Percentiles rank a stretch among this genome's conserved stretches.
Conservation (phyloP, 2,797 vertebrate genomes). For the Margarornis squamiger region DNA sequence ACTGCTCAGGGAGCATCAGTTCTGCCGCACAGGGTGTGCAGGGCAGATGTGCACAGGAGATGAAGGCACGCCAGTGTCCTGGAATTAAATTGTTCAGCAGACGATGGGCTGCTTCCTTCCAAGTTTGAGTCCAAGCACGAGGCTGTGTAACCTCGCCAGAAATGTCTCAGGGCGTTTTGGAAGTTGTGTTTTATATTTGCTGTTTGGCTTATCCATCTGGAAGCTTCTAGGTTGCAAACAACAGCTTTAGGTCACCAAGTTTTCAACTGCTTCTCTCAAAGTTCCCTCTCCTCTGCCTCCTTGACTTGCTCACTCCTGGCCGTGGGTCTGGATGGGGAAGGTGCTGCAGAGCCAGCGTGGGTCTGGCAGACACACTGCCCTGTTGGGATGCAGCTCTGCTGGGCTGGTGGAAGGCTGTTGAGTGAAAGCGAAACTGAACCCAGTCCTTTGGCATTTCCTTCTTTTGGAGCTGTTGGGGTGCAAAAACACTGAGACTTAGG, state of each 20-base stretch:
- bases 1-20: fast-evolving
- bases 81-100: background rate
- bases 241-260: background rate
- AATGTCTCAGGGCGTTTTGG: background rate
- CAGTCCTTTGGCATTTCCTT: background rate
- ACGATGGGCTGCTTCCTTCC: background rate
- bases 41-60: background rate
- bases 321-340: background rate
- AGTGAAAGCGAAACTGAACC: background rate
- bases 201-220: background rate
- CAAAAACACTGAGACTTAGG: background rate
- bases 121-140: background rate
- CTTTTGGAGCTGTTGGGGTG: background rate
- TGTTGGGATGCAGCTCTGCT: background rate
- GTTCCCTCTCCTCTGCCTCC: background rate
- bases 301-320: background rate
- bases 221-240: background rate
- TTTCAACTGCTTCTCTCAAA: fast-evolving
- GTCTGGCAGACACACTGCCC: background rate
- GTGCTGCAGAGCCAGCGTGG: fast-evolving
- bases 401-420: background rate
- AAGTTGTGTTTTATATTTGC: constrained; percentile 23
- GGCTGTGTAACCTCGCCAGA: background rate
- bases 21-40: fast-evolving
- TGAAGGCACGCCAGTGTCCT: background rate